A percentile compares a stretch with the other conserved stretches of the same genome.
Conservation (phyloP, 2,113 vertebrate species). For the Protobothrops flavoviridis region DNA sequence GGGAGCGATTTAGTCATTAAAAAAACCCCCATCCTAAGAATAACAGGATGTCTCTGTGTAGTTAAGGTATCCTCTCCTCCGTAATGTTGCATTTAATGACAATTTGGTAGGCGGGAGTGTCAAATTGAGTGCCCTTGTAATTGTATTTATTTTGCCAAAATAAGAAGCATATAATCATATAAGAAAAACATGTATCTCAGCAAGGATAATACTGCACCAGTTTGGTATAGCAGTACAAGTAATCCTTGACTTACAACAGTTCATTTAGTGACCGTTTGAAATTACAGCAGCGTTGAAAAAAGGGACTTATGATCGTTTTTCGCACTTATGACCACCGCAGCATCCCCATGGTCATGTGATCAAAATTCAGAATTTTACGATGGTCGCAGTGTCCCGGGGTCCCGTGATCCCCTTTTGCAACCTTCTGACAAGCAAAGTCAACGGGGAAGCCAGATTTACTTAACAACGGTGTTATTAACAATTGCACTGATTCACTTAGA, state of each 20-base stretch:
- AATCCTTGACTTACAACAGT: background rate
- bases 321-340: background rate
- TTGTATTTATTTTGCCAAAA: background rate
- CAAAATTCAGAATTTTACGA: background rate
- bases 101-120: background rate
- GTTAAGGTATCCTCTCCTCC: conserved; percentile 6
- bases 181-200: background rate
- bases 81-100: background rate
- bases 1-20: background rate
- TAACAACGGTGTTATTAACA: background rate
- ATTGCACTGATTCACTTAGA: background rate
- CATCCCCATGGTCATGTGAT: background rate
- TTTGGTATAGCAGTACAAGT: background rate
- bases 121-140: background rate
- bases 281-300: background rate
- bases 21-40: background rate
- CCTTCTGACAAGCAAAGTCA: background rate
- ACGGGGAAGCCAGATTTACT: background rate
- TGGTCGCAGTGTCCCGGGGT: background rate
- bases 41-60: conserved; percentile 64
- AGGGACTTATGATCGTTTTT: background rate
- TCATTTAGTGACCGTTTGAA: background rate
- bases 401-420: background rate
- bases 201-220: background rate
- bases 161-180: background rate